Base-by-base conservation (phyloP, 2,797 vertebrate genomes). In the Morelia viridis region DNA sequence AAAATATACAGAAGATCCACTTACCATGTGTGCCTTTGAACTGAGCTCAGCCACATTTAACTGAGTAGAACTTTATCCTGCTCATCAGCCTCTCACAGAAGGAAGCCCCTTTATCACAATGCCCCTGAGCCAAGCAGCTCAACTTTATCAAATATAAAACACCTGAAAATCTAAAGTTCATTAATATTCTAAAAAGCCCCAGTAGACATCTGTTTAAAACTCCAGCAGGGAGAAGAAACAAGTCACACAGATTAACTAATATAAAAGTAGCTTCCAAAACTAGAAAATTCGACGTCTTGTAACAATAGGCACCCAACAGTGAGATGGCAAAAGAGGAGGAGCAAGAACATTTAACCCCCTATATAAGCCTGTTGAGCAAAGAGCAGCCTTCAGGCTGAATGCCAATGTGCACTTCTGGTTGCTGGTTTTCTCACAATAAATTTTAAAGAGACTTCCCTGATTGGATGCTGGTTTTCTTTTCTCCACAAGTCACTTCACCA, bases 371-470 rank as follows among this genome's bases (percentile, higher is more conserved):
- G 68, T 84, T 88, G 64, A 87, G 85, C 31, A 83, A 83, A 62
- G 17, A 61, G 22, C 17, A 87, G 65, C 58, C 68, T 83, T 57
- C 68, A 65, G 17, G 92, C 68, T 88, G 88, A 89, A 87, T 88
- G 89, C 50, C 35, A 87, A 84, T 88, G 60, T 90, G 92, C 92
- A 92, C 92, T 92, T 92, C 68, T 31, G 92, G 92, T 90, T 92
- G 92, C 92, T 92, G 92, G 92, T 92, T 92, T 92, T 90, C 60
- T 88, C 64, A 71, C 50, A 90, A 58, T 64, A 46, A 35, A 26
- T 88, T 46, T 80, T 57, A 90, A 89, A 80, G 22, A 90, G 85
- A 86, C 89, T 92, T 92, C 92, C 92, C 92, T 92, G 92, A 92
- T 90, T 65, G 60, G 92, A 64, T 84, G 85, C 28, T 80, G 58